Evolutionary conservation across 2,113 vertebrate species (phyloP).

Genomic region (Cyanoramphus novaezelandiae): DNA sequence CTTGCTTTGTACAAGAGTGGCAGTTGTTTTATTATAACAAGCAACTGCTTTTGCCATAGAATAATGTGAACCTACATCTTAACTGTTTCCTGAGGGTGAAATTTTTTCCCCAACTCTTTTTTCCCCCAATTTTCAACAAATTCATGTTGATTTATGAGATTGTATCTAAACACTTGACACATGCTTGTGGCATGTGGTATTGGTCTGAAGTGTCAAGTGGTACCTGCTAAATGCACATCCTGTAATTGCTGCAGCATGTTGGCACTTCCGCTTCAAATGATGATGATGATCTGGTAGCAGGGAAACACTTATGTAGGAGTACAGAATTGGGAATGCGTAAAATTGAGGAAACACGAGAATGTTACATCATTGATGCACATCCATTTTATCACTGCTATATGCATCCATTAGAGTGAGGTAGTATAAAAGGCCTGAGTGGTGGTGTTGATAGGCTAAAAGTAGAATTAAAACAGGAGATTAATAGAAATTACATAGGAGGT

Average conservation of each 20-base stretch:
- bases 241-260: not conserved
- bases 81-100: not conserved
- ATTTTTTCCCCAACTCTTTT: not conserved
- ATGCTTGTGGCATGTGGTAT: not conserved
- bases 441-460: not conserved
- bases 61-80: not conserved
- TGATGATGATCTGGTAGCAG: not conserved
- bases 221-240: not conserved
- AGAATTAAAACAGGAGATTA: not conserved
- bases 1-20: not conserved
- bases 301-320: not conserved
- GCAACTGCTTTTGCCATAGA: not conserved
- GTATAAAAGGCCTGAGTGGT: not conserved
- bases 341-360: not conserved
- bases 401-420: not conserved
- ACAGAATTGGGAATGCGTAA: not conserved
- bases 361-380: not conserved
- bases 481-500: not conserved
- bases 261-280: not conserved
- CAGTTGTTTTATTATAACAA: not conserved
- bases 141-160: not conserved
- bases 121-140: not conserved
- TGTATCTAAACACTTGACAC: not conserved
- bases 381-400: not conserved
- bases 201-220: not conserved